Base-by-base conservation (phyloP, 2,113 vertebrate genomes). In the Oryzias curvinotus region DNA sequence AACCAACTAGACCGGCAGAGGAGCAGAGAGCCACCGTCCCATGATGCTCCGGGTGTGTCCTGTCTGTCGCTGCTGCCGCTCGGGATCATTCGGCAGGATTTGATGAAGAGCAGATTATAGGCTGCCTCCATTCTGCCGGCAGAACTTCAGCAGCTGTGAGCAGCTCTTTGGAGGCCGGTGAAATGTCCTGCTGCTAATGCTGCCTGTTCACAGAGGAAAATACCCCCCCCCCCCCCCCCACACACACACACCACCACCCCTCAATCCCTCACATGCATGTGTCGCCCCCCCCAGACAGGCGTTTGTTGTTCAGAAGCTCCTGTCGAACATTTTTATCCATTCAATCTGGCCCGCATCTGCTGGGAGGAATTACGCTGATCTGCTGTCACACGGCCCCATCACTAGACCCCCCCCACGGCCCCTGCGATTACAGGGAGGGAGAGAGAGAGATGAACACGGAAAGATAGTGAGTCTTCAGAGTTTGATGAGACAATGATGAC, bases 321-420 rank as follows among this genome's bases (percentile, higher is more conserved):
- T 83, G 52, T 73, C 85, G 84, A 87, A 87, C 81, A 88, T 88
- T 80, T 89, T 91, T 88, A 90, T 90, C 85, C 87, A 75, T 76
- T 51, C 52, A 88, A 88, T 89, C 85, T 88, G 85, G 71, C 61
- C 74, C 70, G 75, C 80, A 87, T 88, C 82, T 87, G 85, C 84
- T 61, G 44, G 42, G 60, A 80, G 71, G 83, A 86, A 86, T 90
- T 86, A 90, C 64, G 82, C 65, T 75, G 78, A 90, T 86, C 81
- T 77, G 69, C 63, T 66, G 68, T 75, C 71, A 81, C 62, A 68
- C 48, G 44, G 57, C 16, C 61, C 53, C 61, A 61, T 7, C 67
- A 2, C 36, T 3, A 8, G 0, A 10, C 36, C 10, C 8, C 36
- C 3, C 8, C 36, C 36, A 12, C 36, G 8, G 2, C 30, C 2